Evolutionary conservation across 1,140 invertebrate species (phyloP), one percentile per base, ranked within the genome.

Genomic region (Lithobius niger): DNA sequence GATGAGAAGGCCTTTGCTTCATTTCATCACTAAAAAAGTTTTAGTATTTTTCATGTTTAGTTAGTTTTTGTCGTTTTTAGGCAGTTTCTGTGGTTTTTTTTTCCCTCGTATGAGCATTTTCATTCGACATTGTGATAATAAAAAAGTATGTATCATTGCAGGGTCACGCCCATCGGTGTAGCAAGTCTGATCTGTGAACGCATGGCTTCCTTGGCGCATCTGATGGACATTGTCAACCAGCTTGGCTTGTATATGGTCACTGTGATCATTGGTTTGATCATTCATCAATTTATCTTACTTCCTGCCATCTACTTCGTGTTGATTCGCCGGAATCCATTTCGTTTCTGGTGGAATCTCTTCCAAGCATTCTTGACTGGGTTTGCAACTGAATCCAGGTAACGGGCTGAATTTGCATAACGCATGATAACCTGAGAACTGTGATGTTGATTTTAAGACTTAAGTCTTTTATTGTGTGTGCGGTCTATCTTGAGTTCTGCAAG

Each of bases 371-470:
- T 96, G 36, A 93, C 91, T 55, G 88, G 85, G 45, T 88, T 94
- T 69, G 89, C 91, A 57, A 91, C 90, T 55, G 88, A 90, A 64
- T 95, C 90, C 68, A 89, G 88, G 84, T 89, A 78, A 84, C 82
- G n/a, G n/a, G n/a, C n/a, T n/a, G n/a, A n/a, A n/a, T n/a, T n/a
- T n/a, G n/a, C n/a, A n/a, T n/a, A 74, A 64, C 62, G 65, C 66
- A 66, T 69, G 66, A n/a, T n/a, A n/a, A n/a, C n/a, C n/a, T n/a
- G n/a, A n/a, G n/a, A n/a, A n/a, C n/a, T n/a, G n/a, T n/a, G n/a
- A n/a, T n/a, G n/a, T n/a, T n/a, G n/a, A n/a, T n/a, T n/a, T n/a
- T n/a, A n/a, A n/a, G n/a, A n/a, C n/a, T n/a, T n/a, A n/a, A n/a
- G n/a, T n/a, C n/a, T n/a, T n/a, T n/a, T n/a, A n/a, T n/a, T n/a